Base-by-base conservation (phyloP, 2,888 invertebrate genomes). In the Noctuana brunneofusca region DNA sequence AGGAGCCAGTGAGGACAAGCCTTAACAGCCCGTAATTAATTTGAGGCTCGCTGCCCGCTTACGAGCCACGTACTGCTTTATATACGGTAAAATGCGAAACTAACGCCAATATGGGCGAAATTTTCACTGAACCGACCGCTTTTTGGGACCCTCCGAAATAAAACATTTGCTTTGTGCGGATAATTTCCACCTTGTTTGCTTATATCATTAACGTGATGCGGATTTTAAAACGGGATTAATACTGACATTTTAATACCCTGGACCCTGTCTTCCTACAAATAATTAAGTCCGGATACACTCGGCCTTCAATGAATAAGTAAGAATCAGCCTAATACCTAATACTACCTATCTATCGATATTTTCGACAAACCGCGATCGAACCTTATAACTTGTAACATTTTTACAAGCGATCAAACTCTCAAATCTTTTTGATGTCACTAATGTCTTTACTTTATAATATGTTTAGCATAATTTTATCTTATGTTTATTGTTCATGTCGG, bases 21-120 rank as follows among this genome's bases (percentile, higher is more conserved):
- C 60, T 55, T 62, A 62, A 62, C 60, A 54, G 55, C 35, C 55
- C 38, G 60, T 62, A 62, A 62, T 62, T 62, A 62, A 62, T 55
- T 62, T 62, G 60, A 62, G 38, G 46, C 41, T 41, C 60, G 30
- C 27, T 27, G 24, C 38, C 38, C 53, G 54, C 48, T 46, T 54
- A 60, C 60, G 8, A 24, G 54, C 57, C 54, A 24, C 48, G 35
- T 18, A 22, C 54, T 48, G 48, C 54, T 55, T 55, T 62, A 62
- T 62, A 62, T 62, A 62, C 49, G 49, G 48, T 55, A 49, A 62
- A 62, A 62, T 55, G 60, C 14, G 49, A 62, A 58, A 62, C 60
- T 49, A 55, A 62, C 60, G 35, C 55, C 60, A 62, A 62, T 62
- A 49, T 62, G 24, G 16, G 35, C 60, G 55, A 59, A 59, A 59